Percentiles rank a stretch among this genome's conserved stretches.
These are phyloP conservation scores for Calyptomena viridis DNA, from an alignment of 2,113 vertebrate genomes.

Conservation along the genomic window DNA sequence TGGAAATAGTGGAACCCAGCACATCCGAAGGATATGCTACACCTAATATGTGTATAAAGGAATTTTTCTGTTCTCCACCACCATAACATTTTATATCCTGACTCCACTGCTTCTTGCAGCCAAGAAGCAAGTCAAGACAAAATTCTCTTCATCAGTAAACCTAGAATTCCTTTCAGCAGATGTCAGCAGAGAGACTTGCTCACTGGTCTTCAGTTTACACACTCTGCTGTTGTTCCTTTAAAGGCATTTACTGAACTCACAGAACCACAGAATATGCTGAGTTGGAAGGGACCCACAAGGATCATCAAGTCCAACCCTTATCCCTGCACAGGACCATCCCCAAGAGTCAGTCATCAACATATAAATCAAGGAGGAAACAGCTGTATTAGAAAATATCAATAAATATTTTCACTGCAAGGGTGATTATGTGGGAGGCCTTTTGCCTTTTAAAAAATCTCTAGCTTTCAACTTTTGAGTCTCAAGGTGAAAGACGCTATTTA, in stretches of 20 bases:
- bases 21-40: background rate
- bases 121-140: background rate
- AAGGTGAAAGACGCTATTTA: background rate
- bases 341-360: background rate
- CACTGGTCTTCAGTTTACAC: background rate
- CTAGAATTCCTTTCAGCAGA: constrained; percentile 23
- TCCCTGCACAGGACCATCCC: background rate
- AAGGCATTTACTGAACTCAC: background rate
- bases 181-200: background rate
- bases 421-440: background rate
- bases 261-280: background rate
- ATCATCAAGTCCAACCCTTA: background rate
- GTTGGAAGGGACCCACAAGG: background rate
- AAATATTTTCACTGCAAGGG: background rate
- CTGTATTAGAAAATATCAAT: background rate
- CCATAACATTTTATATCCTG: background rate
- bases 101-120: background rate
- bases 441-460: background rate
- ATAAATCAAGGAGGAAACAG: background rate
- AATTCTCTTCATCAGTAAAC: background rate
- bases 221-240: background rate
- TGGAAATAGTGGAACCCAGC: background rate
- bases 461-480: background rate
- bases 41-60: background rate
- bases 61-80: background rate